phyloP scores from a whole-genome alignment of 2,888 invertebrate genomes.

The Latrodectus elegans region DNA sequence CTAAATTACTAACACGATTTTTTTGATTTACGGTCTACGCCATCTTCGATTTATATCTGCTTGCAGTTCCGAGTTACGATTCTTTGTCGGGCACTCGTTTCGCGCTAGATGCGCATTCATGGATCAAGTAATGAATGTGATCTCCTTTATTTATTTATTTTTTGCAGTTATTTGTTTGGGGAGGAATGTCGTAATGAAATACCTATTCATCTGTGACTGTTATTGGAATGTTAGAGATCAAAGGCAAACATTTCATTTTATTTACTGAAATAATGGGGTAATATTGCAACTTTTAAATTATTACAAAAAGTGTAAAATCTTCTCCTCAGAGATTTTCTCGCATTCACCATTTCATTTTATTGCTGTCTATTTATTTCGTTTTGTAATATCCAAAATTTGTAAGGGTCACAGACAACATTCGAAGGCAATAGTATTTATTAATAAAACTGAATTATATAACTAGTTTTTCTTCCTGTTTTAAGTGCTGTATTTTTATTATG shows the following conservation, averaged over 20 bases:
- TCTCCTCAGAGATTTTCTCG: too few relatives aligned
- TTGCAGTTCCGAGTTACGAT: background rate
- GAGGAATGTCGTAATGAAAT: background rate
- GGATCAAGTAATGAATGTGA: background rate
- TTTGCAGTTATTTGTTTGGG: background rate
- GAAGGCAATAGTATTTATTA: too few relatives aligned
- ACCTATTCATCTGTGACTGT: constrained; percentile 19
- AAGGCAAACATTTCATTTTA: background rate
- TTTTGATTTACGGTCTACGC: constrained; percentile 28
- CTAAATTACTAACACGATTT: constrained; percentile 53
- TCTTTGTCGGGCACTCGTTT: background rate
- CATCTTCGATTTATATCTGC: constrained; percentile 4
- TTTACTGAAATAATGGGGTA: background rate
- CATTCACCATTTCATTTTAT: too few relatives aligned
- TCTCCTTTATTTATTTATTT: background rate
- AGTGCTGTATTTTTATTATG: too few relatives aligned
- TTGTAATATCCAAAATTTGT: too few relatives aligned
- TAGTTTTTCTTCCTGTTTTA: too few relatives aligned
- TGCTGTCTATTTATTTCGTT: too few relatives aligned
- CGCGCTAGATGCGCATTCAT: background rate
- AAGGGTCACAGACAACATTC: too few relatives aligned
- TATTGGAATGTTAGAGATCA: constrained; percentile 1
- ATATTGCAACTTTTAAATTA: too few relatives aligned
- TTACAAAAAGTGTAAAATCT: too few relatives aligned
- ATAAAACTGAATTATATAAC: too few relatives aligned